These are phyloP conservation scores for Phaedon cochleariae DNA, from an alignment of 2,888 invertebrate genomes.

Conservation along the genomic window DNA sequence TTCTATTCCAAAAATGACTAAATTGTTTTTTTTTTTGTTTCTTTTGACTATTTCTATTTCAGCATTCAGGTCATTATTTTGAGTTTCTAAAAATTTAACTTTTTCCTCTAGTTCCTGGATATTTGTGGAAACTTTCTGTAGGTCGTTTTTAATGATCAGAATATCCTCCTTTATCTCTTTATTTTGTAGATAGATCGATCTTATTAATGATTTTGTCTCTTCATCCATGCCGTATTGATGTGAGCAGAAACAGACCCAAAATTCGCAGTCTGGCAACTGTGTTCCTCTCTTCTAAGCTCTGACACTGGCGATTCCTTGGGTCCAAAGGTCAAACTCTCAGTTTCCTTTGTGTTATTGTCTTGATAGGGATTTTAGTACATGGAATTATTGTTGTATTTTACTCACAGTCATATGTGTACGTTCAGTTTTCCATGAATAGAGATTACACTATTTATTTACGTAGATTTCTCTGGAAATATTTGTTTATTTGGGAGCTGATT, in stretches of 20 bases:
- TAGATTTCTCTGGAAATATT: no score
- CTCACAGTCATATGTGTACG: no score
- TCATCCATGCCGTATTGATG: not conserved
- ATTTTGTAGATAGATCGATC: constrained; percentile 2
- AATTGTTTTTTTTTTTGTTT: constrained; percentile 3
- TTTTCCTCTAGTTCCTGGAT: not conserved
- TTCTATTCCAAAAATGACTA: constrained; percentile 3
- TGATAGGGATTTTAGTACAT: no score
- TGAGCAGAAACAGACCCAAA: no score
- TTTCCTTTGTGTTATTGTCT: not conserved
- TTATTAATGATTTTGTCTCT: constrained; percentile 1
- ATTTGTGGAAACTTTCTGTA: not conserved
- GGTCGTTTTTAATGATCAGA: not conserved
- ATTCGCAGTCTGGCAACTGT: not conserved
- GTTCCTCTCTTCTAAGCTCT: not conserved
- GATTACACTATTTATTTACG: no score
- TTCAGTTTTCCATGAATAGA: no score
- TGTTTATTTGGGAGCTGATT: no score
- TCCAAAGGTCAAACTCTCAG: constrained; percentile 1
- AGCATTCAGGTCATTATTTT: not conserved
- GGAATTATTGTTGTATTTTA: no score
- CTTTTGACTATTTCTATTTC: not conserved
- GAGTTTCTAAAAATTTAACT: not conserved
- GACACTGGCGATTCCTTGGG: not conserved
- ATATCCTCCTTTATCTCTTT: not conserved